Evolutionary conservation across 2,888 invertebrate species (phyloP).

Genomic region (Heteromyza rotundicornis): DNA sequence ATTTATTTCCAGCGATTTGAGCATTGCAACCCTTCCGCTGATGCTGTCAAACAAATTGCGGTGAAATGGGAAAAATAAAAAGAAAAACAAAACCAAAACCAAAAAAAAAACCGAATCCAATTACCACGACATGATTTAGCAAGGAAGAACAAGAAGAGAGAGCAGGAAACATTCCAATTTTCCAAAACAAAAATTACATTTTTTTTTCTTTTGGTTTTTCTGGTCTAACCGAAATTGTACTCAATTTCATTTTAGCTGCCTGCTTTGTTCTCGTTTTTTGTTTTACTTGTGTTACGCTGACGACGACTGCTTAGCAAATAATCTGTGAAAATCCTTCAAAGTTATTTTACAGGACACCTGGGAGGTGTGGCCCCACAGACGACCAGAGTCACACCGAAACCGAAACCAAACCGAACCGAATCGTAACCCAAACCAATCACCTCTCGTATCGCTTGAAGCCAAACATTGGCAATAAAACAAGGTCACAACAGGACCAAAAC

Average conservation of each 20-base stretch:
- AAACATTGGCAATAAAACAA: constrained; percentile 13
- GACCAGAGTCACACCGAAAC: too few relatives aligned
- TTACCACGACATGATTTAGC: background rate
- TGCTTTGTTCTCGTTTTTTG: too few relatives aligned
- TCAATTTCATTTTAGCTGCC: too few relatives aligned
- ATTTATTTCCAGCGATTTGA: too few relatives aligned
- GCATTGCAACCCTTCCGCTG: too few relatives aligned
- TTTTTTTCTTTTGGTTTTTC: too few relatives aligned
- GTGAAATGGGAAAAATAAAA: too few relatives aligned
- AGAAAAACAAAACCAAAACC: too few relatives aligned
- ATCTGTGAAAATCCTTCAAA: constrained; percentile 15
- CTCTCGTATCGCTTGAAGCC: background rate
- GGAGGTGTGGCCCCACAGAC: background rate
- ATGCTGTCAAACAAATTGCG: too few relatives aligned
- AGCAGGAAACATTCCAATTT: constrained; percentile 1
- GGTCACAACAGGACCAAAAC: constrained; percentile 12
- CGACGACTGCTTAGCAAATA: constrained; percentile 8
- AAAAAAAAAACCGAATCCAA: constrained; percentile 9
- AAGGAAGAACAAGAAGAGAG: background rate
- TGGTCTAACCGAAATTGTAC: too few relatives aligned
- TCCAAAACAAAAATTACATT: background rate
- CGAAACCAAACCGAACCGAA: too few relatives aligned
- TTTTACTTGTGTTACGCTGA: background rate
- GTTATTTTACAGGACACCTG: constrained; percentile 15
- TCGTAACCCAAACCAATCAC: background rate